A percentile compares a stretch with the other conserved stretches of the same genome.
phyloP scores from a whole-genome alignment of 2,888 invertebrate species.

The Cantharis flavilabris region DNA sequence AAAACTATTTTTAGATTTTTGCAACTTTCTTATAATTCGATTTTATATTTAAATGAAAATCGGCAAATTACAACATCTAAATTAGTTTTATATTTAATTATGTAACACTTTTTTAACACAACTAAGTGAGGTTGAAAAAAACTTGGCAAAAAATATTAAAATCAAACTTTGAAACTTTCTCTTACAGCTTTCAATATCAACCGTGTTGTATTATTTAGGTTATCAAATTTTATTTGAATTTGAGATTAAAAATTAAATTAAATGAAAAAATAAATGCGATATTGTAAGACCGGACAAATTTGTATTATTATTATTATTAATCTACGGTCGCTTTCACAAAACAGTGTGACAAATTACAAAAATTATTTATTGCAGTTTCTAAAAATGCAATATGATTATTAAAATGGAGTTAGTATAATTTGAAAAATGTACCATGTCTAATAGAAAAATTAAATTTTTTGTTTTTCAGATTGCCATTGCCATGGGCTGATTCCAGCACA shows the following conservation, averaged over 20 bases:
- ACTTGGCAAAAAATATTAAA: not conserved
- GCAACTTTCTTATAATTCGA: not conserved
- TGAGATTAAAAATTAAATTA: not conserved
- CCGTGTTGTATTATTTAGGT: not conserved
- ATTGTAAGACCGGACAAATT: not conserved
- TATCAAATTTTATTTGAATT: not conserved
- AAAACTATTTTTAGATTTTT: not conserved
- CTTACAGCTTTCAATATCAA: not conserved
- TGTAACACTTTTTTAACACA: not conserved
- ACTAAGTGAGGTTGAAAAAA: not conserved
- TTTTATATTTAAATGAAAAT: not conserved
- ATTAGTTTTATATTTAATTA: not conserved
- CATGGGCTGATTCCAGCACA: constrained; percentile 22
- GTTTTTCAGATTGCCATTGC: constrained; percentile 23
- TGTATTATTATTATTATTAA: not conserved
- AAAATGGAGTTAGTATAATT: not conserved
- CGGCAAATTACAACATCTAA: not conserved
- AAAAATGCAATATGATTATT: not conserved
- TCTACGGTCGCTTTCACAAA: not conserved
- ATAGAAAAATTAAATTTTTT: not conserved
- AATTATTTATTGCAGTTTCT: not conserved
- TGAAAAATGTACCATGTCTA: not conserved
- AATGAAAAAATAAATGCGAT: not conserved
- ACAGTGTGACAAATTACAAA: not conserved
- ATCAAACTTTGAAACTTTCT: not conserved